Evolutionary conservation across 2,113 vertebrate genomes (phyloP), one percentile per base, ranked within the genome.

Genomic region (Notothenia rossii): DNA sequence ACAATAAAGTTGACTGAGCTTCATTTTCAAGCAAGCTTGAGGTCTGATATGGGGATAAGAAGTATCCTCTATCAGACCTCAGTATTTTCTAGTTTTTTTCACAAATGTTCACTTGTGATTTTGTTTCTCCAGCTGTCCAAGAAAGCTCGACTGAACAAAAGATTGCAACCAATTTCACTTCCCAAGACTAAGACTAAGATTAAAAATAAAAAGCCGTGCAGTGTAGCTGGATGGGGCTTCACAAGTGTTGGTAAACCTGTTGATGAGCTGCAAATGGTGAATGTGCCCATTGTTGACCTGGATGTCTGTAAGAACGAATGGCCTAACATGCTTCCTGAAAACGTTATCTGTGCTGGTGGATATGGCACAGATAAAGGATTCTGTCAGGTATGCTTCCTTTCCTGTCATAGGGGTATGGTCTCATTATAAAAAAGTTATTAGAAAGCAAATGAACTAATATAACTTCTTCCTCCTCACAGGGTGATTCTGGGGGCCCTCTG

Each of bases 401-500:
- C 9, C 25, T 2, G 3, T 20, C 4, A 29, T 51, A 3, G 2
- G 29, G 22, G 3, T 40, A 40, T 13, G 25, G 4, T 43, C 22
- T 65, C 8, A 40, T 40, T 1, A 5, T n/a, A 2, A 6, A 29
- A 54, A 5, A n/a, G 9, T 22, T 43, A 8, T 48, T 11, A 17
- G 15, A 43, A 54, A 66, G 13, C 8, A 1, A 75, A 54, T 79
- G 62, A 40, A 7, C 36, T n/a, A 20, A 46, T 22, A 11, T 18
- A 7, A 0, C 12, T 10, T 12, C 62, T 62, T 76, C 33, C 13
- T 20, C 3, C 36, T 77, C 49, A 1, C 90, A 97, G 97, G 96
- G 96, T 0, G 96, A 98, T 79, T 98, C 97, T 0, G 96, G 96
- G 0, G 97, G 96, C 0, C 96, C 96, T 12, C 75, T 97, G 86